Base-by-base conservation (phyloP, 2,888 invertebrate genomes). In the Adelognathus sp. region DNA sequence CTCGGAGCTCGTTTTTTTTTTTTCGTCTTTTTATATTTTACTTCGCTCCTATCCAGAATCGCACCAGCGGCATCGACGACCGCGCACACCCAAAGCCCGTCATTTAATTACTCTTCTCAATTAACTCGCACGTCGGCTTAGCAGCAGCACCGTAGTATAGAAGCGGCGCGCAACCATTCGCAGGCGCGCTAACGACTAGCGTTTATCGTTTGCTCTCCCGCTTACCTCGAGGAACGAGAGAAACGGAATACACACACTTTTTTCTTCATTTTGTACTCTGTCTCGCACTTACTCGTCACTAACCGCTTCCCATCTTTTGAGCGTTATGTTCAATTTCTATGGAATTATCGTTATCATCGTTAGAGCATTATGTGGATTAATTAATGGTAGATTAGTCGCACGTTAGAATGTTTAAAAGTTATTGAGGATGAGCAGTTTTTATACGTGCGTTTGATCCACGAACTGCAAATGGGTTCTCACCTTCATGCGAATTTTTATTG, bases 91-190 rank as follows among this genome's bases (percentile, higher is more conserved):
- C 64, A 21, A 11, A 36, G 27, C 18, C 41, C 41, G 36, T 54
- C 61, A 74, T 77, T 77, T 54, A 77, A 77, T 77, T 69, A 67
- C 50, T 66, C 52, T 16, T 24, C 60, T 67, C 75, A 61, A 69
- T 74, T 77, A 69, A 66, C 66, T 52, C 36, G 46, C 54, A 67
- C 50, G 33, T 18, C n/a, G 44, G 14, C 39, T 60, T 29, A 58
- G 14, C 58, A 69, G 24, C 41, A 11, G n/a, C 27, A 4, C n/a
- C n/a, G n/a, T n/a, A n/a, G n/a, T n/a, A n/a, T 31, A 6, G 9
- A 54, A 39, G 36, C 27, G 31, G 44, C 52, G 44, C 52, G 18
- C 64, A 31, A 29, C 60, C 60, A 66, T 21, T 58, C 39, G 60
- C 60, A 39, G 66, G 33, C 56, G 36, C 58, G 31, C 50, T 64